Conservation (phyloP, 1,140 invertebrate genomes). For the Orius insidiosus region DNA sequence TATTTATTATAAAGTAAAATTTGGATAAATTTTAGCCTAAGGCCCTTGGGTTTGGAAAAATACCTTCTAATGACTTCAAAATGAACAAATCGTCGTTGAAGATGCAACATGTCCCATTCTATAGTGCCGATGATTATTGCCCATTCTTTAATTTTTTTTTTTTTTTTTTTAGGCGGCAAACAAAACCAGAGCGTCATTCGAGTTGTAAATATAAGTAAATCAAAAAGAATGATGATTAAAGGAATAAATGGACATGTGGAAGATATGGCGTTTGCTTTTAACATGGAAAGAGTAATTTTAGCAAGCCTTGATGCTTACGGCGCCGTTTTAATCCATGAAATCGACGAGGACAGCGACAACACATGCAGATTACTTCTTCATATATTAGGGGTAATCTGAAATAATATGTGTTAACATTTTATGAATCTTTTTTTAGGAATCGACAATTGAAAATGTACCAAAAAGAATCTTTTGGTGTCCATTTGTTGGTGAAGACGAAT, state of each 20-base stretch:
- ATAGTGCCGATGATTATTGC: no score
- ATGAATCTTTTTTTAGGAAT: constrained; percentile 9
- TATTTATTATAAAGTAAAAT: no score
- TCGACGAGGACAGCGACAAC: constrained; percentile 38
- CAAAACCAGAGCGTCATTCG: constrained; percentile 61
- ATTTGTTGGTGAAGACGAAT: constrained; percentile 57
- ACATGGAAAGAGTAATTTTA: constrained; percentile 52
- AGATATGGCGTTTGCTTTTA: constrained; percentile 78
- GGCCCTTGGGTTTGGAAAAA: no score
- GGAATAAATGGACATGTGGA: constrained; percentile 68
- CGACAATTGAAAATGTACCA: constrained; percentile 7
- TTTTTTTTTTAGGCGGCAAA: constrained; percentile 32
- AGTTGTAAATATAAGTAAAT: constrained; percentile 55
- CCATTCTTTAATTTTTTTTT: no score
- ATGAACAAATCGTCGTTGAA: no score
- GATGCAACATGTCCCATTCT: no score
- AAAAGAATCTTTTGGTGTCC: constrained; percentile 80
- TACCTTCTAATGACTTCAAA: no score
- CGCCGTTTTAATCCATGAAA: constrained; percentile 62
- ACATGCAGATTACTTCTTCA: constrained; percentile 33
- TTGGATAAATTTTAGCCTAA: no score
- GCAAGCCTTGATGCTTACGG: constrained; percentile 73
- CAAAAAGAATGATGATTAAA: constrained; percentile 63
- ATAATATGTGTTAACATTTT: background rate
- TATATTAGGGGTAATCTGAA: constrained; percentile 22